phyloP scores from a whole-genome alignment of 1,140 invertebrate species.

The Eufriesea mexicana region DNA sequence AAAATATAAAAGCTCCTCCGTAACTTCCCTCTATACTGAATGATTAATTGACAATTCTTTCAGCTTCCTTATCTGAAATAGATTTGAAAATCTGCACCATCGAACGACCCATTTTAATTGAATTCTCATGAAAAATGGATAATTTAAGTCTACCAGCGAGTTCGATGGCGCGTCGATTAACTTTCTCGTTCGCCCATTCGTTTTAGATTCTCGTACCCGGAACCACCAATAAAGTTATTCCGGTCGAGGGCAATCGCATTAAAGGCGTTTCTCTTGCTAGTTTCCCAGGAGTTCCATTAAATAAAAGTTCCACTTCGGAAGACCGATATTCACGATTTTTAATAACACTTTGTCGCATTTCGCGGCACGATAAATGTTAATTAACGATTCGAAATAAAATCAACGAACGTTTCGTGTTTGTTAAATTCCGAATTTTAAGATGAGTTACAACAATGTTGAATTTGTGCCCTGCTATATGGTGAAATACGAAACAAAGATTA shows the following conservation, averaged over 20 bases:
- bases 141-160: constrained; percentile 59
- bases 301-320: not conserved
- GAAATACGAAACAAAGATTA: too few species aligned
- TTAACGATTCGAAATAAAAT: too few species aligned
- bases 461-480: too few species aligned
- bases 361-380: too few species aligned
- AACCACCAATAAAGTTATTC: constrained; percentile 66
- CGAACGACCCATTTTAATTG: constrained; percentile 73
- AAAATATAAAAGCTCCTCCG: not conserved
- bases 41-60: not conserved
- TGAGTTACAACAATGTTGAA: too few species aligned
- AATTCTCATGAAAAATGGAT: constrained; percentile 69
- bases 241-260: constrained; percentile 57
- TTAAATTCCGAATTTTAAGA: too few species aligned
- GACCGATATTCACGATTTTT: constrained; percentile 39
- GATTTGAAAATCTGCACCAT: constrained; percentile 57
- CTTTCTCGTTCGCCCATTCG: constrained; percentile 49
- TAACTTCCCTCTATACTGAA: not conserved
- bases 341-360: too few species aligned
- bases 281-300: constrained; percentile 42
- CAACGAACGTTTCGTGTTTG: too few species aligned
- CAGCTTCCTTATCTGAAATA: constrained; percentile 17
- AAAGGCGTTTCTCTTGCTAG: constrained; percentile 44
- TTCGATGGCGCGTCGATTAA: constrained; percentile 47
- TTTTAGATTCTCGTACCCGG: constrained; percentile 59